phyloP scores from a whole-genome alignment of 2,113 vertebrate species.

The Melanerpes aurifrons region DNA sequence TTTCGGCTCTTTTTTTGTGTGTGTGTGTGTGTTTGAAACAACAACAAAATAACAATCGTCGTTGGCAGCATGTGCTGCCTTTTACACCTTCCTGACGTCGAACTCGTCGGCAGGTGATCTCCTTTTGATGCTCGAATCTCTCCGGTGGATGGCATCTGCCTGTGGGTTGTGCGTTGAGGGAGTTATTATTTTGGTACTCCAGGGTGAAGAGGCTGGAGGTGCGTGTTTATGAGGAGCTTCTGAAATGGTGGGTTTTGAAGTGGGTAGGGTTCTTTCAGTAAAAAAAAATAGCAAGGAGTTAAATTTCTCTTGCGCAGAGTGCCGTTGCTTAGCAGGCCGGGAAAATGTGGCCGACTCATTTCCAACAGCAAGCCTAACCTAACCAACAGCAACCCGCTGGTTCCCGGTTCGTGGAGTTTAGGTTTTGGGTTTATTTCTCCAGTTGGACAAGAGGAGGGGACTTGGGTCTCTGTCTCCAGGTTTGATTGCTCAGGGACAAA shows the following conservation, averaged over 20 bases:
- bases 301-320: not conserved
- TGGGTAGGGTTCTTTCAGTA: not conserved
- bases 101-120: not conserved
- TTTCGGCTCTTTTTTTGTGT: not conserved
- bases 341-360: not conserved
- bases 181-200: slow-evolving; percentile 4
- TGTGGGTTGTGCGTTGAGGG: not conserved
- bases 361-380: not conserved
- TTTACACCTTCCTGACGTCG: rapidly evolving
- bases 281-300: not conserved
- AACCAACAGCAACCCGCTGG: rapidly evolving
- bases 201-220: slow-evolving; percentile 13
- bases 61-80: not conserved
- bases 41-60: not conserved
- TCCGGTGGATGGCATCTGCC: slow-evolving; percentile 17
- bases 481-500: rapidly evolving
- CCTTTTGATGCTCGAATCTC: not conserved
- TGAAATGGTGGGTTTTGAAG: slow-evolving; percentile 41
- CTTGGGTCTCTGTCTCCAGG: not conserved
- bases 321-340: not conserved
- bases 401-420: not conserved
- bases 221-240: not conserved
- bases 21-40: not conserved
- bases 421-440: not conserved
- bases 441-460: not conserved